Conservation (phyloP, 2,113 vertebrate genomes). For the Hylia prasina region DNA sequence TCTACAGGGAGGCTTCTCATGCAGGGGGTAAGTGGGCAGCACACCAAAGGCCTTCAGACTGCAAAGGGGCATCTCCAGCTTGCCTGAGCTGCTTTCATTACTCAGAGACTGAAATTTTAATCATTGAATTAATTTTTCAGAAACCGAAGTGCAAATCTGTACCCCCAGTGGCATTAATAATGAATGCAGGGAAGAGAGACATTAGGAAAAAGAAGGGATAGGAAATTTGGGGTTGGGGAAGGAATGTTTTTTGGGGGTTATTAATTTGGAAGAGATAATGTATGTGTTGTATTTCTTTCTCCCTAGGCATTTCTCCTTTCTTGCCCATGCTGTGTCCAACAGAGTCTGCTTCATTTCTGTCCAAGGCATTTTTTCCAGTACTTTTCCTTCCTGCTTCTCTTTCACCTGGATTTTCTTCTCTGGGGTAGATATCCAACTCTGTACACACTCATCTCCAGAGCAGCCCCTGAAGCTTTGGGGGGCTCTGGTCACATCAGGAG, state of each 20-base stretch:
- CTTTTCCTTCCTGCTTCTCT: neutral
- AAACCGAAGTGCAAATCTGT: slow-evolving; percentile 60
- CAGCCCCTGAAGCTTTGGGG: accelerated
- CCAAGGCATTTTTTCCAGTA: neutral
- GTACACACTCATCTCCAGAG: neutral
- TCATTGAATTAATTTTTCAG: slow-evolving; percentile 72
- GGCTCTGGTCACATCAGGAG: accelerated
- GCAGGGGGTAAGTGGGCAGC: neutral
- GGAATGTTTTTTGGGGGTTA: neutral
- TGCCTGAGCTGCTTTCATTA: slow-evolving; percentile 38
- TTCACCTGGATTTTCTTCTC: neutral
- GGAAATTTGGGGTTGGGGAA: slow-evolving; percentile 15
- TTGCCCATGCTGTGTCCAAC: neutral
- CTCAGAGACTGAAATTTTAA: slow-evolving; percentile 71
- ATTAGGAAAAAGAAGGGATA: slow-evolving; percentile 1
- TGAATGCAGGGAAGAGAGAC: slow-evolving; percentile 52
- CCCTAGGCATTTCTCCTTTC: neutral
- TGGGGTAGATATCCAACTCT: neutral
- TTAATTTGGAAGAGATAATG: neutral
- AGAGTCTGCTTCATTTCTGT: neutral
- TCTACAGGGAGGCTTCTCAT: neutral
- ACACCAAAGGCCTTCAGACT: neutral
- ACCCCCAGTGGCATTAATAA: slow-evolving; percentile 56
- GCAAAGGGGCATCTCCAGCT: slow-evolving; percentile 33
- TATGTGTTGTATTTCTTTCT: neutral